Conservation (phyloP, 2,888 invertebrate genomes). For the Tyria jacobaeae region DNA sequence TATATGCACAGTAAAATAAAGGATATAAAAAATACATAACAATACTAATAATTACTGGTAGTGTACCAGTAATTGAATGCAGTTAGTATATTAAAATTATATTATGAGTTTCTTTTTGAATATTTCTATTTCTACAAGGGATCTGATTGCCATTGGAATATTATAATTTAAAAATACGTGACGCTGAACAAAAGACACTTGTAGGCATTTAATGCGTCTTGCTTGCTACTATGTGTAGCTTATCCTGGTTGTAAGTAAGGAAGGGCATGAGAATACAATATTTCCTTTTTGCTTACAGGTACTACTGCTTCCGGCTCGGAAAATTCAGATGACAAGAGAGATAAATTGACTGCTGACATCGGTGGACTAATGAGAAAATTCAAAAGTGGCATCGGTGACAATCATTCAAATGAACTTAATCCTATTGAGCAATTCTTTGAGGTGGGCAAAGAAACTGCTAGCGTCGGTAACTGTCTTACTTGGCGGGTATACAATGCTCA, state of each 20-base stretch:
- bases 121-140: too few relatives aligned
- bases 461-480: conserved; percentile 95
- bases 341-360: conserved; percentile 41
- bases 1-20: too few relatives aligned
- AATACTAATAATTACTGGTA: too few relatives aligned
- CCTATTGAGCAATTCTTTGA: conserved; percentile 96
- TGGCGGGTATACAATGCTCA: conserved; percentile 97
- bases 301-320: conserved; percentile 50
- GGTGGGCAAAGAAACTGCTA: conserved; percentile 92
- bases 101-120: too few relatives aligned
- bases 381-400: conserved; percentile 53
- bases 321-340: conserved; percentile 29
- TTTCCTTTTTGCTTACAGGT: conserved; percentile 34
- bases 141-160: too few relatives aligned
- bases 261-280: background rate
- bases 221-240: too few relatives aligned
- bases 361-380: conserved; percentile 66
- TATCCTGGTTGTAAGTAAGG: background rate
- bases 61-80: too few relatives aligned
- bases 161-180: too few relatives aligned
- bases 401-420: conserved; percentile 87
- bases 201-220: too few relatives aligned
- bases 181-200: too few relatives aligned
- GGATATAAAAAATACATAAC: too few relatives aligned
- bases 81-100: too few relatives aligned